A percentile compares a stretch with the other conserved stretches of the same genome.
phyloP scores from a whole-genome alignment of 2,888 invertebrate species.

The Drosophila niveifrons region DNA sequence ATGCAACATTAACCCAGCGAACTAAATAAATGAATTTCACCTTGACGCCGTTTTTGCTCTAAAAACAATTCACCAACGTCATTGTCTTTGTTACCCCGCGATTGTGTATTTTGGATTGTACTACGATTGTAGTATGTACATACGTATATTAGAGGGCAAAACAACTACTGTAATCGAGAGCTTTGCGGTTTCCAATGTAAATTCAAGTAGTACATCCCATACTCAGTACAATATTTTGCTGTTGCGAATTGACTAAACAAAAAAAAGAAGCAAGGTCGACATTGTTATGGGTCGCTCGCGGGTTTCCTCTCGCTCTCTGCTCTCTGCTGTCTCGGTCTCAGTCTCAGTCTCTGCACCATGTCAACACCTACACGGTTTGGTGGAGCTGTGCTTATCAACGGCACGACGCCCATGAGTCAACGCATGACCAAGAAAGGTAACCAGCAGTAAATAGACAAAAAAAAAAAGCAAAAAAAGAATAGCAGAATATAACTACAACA shows the following conservation, averaged over 20 bases:
- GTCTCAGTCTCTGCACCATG: slow-evolving; percentile 1
- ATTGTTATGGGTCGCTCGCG: slow-evolving; percentile 34
- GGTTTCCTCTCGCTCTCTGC: too few relatives aligned
- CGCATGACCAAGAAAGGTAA: slow-evolving; percentile 78
- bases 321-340: neutral
- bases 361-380: slow-evolving; percentile 62
- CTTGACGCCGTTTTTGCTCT: slow-evolving; percentile 63
- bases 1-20: slow-evolving; percentile 73
- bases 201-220: slow-evolving; percentile 2
- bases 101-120: neutral
- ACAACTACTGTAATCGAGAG: slow-evolving; percentile 45
- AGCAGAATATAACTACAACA: slow-evolving; percentile 5
- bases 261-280: slow-evolving; percentile 52
- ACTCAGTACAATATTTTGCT: slow-evolving; percentile 9
- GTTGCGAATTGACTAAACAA: slow-evolving; percentile 28
- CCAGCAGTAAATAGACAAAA: slow-evolving; percentile 53
- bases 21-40: slow-evolving; percentile 77
- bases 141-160: slow-evolving; percentile 5
- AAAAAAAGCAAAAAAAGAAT: slow-evolving; percentile 18
- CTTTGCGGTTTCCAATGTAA: slow-evolving; percentile 56
- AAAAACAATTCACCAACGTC: slow-evolving; percentile 65
- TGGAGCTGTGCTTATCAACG: slow-evolving; percentile 67
- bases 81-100: slow-evolving; percentile 58
- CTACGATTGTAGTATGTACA: neutral
- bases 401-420: slow-evolving; percentile 68